phyloP scores from a whole-genome alignment of 2,113 vertebrate genomes.

The Rostratula benghalensis region DNA sequence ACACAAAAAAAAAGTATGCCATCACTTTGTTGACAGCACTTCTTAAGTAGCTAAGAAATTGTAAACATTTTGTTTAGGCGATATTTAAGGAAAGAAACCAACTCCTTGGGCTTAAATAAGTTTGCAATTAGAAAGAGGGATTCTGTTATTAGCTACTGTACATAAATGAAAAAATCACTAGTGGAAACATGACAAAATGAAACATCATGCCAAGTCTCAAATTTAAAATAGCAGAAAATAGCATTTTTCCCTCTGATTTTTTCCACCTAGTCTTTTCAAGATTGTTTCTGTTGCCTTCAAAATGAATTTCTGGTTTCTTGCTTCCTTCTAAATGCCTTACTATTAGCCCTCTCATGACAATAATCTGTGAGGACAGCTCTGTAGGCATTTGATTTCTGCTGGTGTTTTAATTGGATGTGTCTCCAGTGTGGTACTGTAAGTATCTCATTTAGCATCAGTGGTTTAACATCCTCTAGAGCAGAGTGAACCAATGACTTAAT shows the following conservation, averaged over 20 bases:
- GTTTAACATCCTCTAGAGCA: slow-evolving; percentile 46
- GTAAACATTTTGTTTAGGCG: neutral
- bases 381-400: neutral
- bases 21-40: neutral
- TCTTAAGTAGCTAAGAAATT: neutral
- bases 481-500: slow-evolving; percentile 66
- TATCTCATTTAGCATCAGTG: neutral
- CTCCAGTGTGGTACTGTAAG: neutral
- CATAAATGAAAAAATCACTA: neutral
- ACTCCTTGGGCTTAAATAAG: neutral
- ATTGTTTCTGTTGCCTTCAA: neutral
- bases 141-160: neutral
- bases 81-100: neutral
- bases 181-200: neutral
- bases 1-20: accelerated
- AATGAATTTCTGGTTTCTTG: neutral
- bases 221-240: neutral
- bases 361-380: neutral
- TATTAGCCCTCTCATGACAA: neutral
- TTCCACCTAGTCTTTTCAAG: neutral
- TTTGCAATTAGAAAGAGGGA: neutral
- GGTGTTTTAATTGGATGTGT: slow-evolving; percentile 5
- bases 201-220: neutral
- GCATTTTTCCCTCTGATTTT: neutral
- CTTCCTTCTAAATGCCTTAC: neutral